phyloP scores from a whole-genome alignment of 2,888 invertebrate genomes.

The Yponomeuta cagnagella region DNA sequence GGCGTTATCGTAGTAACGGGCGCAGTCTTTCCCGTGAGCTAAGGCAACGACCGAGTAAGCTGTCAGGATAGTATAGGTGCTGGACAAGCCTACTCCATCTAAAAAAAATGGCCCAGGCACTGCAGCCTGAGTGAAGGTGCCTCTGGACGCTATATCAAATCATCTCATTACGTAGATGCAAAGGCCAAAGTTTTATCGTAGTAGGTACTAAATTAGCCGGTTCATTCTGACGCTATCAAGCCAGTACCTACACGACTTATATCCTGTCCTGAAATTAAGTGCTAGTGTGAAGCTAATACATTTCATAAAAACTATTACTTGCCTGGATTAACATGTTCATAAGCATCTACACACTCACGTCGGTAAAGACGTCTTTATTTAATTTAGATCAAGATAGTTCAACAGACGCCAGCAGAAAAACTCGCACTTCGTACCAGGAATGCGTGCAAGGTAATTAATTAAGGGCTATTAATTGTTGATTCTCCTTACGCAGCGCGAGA shows the following conservation, averaged over 20 bases:
- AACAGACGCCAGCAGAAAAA: slow-evolving; percentile 18
- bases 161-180: too few species aligned
- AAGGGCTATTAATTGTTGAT: slow-evolving; percentile 54
- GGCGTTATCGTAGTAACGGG: slow-evolving; percentile 44
- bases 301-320: not conserved
- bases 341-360: not conserved
- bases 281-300: not conserved
- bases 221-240: not conserved
- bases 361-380: slow-evolving; percentile 7
- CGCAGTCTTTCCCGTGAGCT: too few species aligned
- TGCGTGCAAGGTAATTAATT: slow-evolving; percentile 56
- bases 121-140: too few species aligned
- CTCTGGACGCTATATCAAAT: too few species aligned
- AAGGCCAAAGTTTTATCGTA: slow-evolving; percentile 34
- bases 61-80: too few species aligned
- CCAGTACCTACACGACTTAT: not conserved
- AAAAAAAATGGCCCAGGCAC: too few species aligned
- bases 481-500: slow-evolving; percentile 32
- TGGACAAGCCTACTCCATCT: too few species aligned
- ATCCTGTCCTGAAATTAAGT: too few species aligned
- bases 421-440: slow-evolving; percentile 28
- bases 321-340: not conserved
- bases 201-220: slow-evolving; percentile 14
- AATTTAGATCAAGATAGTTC: slow-evolving; percentile 22
- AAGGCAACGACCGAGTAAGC: too few species aligned